Evolutionary conservation across 2,888 invertebrate genomes (phyloP).

Genomic region (Erebia aethiops): DNA sequence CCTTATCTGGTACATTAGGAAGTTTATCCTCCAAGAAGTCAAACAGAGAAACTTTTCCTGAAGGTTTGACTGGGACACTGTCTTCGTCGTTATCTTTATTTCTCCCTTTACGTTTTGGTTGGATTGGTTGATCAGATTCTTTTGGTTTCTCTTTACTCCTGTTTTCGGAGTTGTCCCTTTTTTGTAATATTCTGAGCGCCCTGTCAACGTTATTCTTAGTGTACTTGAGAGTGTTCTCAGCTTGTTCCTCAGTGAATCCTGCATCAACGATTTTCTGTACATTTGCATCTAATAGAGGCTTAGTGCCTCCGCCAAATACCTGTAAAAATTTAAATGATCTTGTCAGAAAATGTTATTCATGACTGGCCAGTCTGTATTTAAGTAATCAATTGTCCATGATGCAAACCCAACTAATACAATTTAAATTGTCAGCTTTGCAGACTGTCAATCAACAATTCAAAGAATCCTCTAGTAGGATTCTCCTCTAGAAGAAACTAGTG

Average conservation of each 20-base stretch:
- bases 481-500: no score
- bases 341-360: not conserved
- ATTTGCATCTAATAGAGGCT: constrained; percentile 88
- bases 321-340: constrained; percentile 46
- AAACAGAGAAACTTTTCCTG: constrained; percentile 90
- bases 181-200: constrained; percentile 86
- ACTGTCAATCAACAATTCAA: no score
- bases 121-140: constrained; percentile 68
- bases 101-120: constrained; percentile 74
- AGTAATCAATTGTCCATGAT: no score
- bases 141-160: constrained; percentile 73
- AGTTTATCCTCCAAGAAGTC: constrained; percentile 92
- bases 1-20: constrained; percentile 81
- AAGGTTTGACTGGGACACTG: constrained; percentile 86
- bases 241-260: constrained; percentile 90
- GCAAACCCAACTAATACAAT: no score
- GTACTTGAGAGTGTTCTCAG: constrained; percentile 87
- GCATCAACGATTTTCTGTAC: constrained; percentile 91
- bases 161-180: constrained; percentile 77
- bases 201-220: constrained; percentile 89
- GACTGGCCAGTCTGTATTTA: no score
- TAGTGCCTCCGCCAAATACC: constrained; percentile 86
- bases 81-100: constrained; percentile 81
- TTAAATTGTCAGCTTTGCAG: no score
- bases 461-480: no score